Percentiles rank a stretch among this genome's conserved stretches.
Evolutionary conservation across 2,797 vertebrate species (phyloP).

Genomic region (Paratrypauchen microcephalus): DNA sequence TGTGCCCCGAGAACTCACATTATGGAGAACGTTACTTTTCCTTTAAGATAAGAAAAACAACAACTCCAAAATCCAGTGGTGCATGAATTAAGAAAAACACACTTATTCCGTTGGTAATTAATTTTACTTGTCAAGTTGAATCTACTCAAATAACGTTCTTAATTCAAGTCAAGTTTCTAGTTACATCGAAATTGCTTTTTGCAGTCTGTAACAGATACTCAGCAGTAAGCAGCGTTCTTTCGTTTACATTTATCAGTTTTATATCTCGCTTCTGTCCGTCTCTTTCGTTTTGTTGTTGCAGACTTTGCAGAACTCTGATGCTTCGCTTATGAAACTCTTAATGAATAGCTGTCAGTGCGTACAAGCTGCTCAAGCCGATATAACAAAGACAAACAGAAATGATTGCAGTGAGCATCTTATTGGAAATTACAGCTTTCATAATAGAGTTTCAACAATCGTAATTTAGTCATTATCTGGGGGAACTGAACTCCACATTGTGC

Average conservation of each 20-base stretch:
- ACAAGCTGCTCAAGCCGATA: neutral
- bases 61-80: too few species aligned
- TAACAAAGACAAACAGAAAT: conserved; percentile 1
- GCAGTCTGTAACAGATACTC: neutral
- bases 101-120: too few species aligned
- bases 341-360: neutral
- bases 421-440: neutral
- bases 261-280: neutral
- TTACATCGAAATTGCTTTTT: too few species aligned
- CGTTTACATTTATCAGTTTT: neutral
- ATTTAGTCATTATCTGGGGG: neutral
- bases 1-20: too few species aligned
- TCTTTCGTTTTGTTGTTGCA: neutral
- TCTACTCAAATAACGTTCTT: too few species aligned
- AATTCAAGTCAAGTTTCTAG: too few species aligned
- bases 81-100: too few species aligned
- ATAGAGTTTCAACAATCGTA: neutral
- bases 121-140: too few species aligned
- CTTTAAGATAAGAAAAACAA: too few species aligned
- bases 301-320: neutral
- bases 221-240: neutral
- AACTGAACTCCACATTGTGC: neutral
- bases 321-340: neutral
- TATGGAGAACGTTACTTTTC: too few species aligned
- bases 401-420: neutral